A percentile compares a stretch with the other conserved stretches of the same genome.
Evolutionary conservation across 1,140 invertebrate species (phyloP).

Genomic region (Ceratina japonica): DNA sequence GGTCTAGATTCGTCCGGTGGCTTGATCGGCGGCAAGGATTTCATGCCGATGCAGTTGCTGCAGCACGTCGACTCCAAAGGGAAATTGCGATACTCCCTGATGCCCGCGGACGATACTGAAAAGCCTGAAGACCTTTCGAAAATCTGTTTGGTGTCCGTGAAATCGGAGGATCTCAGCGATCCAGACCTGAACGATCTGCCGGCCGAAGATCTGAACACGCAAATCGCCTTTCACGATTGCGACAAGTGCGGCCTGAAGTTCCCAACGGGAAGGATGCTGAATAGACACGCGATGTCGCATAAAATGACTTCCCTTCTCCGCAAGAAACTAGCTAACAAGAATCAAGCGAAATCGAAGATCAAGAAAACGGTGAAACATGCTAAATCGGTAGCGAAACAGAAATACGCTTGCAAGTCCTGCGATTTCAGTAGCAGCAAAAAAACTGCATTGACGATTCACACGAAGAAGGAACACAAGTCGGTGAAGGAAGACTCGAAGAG

Average conservation of each 20-base stretch:
- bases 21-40: slow-evolving; percentile 45
- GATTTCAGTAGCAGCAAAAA: slow-evolving; percentile 37
- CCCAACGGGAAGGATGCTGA: slow-evolving; percentile 65
- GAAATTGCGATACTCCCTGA: slow-evolving; percentile 44
- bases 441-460: slow-evolving; percentile 20
- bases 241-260: slow-evolving; percentile 70
- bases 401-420: slow-evolving; percentile 47
- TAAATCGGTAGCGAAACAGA: not conserved
- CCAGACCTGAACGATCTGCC: too few relatives aligned
- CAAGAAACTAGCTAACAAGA: not conserved
- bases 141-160: not conserved
- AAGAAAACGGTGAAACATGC: not conserved
- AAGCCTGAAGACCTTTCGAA: not conserved
- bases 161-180: not conserved
- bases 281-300: slow-evolving; percentile 65
- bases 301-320: slow-evolving; percentile 21
- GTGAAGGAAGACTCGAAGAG: not conserved
- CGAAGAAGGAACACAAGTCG: slow-evolving; percentile 29
- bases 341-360: not conserved
- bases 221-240: slow-evolving; percentile 49
- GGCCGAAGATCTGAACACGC: not conserved
- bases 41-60: slow-evolving; percentile 41
- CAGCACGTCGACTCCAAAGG: slow-evolving; percentile 43
- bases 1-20: slow-evolving; percentile 45
- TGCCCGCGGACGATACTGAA: slow-evolving; percentile 10